These are phyloP conservation scores for Tipula helvola DNA, from an alignment of 2,888 invertebrate species.

Conservation along the genomic window DNA sequence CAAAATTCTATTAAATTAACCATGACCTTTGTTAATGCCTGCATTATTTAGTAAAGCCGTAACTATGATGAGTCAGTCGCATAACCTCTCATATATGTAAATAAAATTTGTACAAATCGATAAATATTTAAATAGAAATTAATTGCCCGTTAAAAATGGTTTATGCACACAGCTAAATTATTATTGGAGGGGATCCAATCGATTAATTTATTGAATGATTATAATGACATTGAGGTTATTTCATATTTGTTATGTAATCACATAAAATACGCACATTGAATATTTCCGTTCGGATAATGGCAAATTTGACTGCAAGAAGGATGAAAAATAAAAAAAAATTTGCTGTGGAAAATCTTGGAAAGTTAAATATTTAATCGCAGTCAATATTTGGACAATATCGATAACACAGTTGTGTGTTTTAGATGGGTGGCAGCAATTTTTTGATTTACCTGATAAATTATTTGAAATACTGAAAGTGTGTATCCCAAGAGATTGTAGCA, in stretches of 20 bases:
- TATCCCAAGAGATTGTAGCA: too few species aligned
- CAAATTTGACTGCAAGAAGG: not conserved
- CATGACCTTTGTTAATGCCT: not conserved
- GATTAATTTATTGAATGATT: not conserved
- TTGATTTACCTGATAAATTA: too few species aligned
- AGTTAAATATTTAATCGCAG: too few species aligned
- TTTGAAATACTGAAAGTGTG: too few species aligned
- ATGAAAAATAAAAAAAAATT: not conserved
- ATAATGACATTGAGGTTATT: not conserved
- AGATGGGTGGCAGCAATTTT: too few species aligned
- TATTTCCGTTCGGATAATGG: not conserved
- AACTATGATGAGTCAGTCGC: not conserved
- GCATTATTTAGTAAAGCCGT: not conserved
- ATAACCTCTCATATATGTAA: not conserved
- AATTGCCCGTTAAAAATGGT: not conserved
- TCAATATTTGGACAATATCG: too few species aligned
- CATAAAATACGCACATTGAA: not conserved
- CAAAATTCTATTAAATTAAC: not conserved
- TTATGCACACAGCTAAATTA: not conserved
- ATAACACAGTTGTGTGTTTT: too few species aligned
- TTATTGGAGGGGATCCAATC: not conserved
- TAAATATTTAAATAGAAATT: not conserved
- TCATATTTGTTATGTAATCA: not conserved
- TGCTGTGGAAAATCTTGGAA: too few species aligned
- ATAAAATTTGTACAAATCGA: not conserved